Percentiles rank a stretch among this genome's conserved stretches.
Conservation (phyloP, 1,140 invertebrate genomes). For the Grapholita molesta region DNA sequence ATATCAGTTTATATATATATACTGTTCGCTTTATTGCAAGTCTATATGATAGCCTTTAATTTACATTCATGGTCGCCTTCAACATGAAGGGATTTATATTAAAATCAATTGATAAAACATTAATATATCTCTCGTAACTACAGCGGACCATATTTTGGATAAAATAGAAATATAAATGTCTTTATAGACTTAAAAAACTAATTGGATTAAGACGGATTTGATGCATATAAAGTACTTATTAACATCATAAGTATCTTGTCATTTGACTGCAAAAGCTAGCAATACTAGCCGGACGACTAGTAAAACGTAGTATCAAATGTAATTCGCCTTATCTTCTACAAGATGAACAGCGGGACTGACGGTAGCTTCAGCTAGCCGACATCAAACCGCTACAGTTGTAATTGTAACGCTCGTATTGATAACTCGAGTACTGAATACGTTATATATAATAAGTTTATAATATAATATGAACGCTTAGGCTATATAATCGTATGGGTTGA, state of each 20-base stretch:
- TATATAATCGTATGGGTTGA: background rate
- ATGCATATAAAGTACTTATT: background rate
- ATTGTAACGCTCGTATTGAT: background rate
- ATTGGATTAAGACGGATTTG: background rate
- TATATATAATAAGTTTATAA: background rate
- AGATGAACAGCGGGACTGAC: background rate
- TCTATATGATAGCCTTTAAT: background rate
- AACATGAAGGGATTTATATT: background rate
- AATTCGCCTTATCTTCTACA: background rate
- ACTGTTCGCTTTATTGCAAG: background rate
- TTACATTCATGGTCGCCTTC: background rate
- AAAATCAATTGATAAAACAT: background rate
- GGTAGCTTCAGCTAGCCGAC: background rate
- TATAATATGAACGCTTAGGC: slow-evolving; percentile 3
- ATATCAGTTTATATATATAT: background rate
- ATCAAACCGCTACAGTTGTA: background rate
- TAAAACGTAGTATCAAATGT: background rate
- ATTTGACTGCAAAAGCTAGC: background rate
- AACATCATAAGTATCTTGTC: background rate
- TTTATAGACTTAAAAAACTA: background rate
- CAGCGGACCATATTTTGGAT: background rate
- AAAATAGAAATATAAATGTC: background rate
- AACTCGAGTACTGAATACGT: background rate
- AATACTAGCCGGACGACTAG: background rate
- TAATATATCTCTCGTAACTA: background rate